phyloP scores from a whole-genome alignment of 1,140 invertebrate species.

The Sycophaga agraensis region DNA sequence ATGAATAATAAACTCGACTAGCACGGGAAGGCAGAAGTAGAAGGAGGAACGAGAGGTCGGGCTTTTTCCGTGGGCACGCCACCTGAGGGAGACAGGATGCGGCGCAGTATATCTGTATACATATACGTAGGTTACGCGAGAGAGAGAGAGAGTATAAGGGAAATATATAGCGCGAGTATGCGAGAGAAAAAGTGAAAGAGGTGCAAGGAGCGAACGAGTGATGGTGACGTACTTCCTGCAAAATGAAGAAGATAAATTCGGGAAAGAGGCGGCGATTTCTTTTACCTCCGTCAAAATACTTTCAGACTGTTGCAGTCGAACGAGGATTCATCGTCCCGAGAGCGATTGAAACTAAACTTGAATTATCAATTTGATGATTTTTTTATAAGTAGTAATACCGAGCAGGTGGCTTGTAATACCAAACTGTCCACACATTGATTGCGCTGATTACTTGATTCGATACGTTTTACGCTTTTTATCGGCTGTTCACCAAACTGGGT shows the following conservation, averaged over 20 bases:
- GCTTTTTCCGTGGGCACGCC: conserved; percentile 2
- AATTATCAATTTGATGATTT: too few species aligned
- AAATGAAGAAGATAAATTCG: conserved; percentile 27
- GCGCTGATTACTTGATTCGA: conserved; percentile 5
- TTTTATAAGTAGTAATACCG: too few species aligned
- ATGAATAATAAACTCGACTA: conserved; percentile 27
- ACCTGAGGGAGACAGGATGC: background rate
- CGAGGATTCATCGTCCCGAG: too few species aligned
- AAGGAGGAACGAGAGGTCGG: background rate
- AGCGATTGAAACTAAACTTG: too few species aligned
- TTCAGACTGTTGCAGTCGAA: too few species aligned
- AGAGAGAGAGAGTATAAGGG: background rate
- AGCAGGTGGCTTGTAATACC: background rate
- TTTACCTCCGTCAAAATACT: too few species aligned
- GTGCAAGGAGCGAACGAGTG: background rate
- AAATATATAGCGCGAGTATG: background rate
- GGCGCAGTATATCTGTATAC: too few species aligned
- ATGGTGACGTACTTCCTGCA: background rate
- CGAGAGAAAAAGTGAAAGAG: background rate
- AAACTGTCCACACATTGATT: conserved; percentile 2
- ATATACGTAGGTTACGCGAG: too few species aligned
- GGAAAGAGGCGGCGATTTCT: too few species aligned
- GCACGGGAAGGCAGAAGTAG: background rate
- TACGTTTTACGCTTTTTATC: conserved; percentile 14
- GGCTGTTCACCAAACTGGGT: conserved; percentile 7